phyloP scores from a whole-genome alignment of 2,888 invertebrate species.

The Hydraecia micacea region DNA sequence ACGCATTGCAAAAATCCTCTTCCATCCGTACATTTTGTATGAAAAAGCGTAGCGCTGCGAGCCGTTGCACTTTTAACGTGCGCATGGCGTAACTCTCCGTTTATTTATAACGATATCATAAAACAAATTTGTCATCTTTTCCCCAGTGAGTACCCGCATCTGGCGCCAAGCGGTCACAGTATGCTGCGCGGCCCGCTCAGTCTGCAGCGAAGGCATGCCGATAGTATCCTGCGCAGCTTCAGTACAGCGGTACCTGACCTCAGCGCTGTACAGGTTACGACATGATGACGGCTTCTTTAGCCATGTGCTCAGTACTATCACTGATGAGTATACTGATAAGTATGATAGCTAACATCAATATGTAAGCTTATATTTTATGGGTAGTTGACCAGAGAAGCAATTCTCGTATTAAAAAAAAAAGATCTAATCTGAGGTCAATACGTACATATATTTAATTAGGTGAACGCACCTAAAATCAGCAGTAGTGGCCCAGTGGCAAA shows the following conservation, averaged over 20 bases:
- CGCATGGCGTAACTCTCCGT: neutral
- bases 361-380: neutral
- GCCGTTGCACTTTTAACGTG: too few relatives aligned
- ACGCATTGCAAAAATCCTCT: neutral
- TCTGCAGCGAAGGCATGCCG: constrained; percentile 71
- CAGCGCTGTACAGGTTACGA: constrained; percentile 75
- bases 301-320: constrained; percentile 71
- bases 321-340: constrained; percentile 64
- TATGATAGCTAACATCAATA: constrained; percentile 20
- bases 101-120: neutral
- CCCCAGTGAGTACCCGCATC: constrained; percentile 89
- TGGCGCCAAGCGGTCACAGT: constrained; percentile 92
- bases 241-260: constrained; percentile 78
- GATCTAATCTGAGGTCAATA: neutral
- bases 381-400: neutral
- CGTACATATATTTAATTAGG: neutral
- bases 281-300: constrained; percentile 75
- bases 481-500: too few relatives aligned
- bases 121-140: neutral
- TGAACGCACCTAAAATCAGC: too few relatives aligned
- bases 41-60: neutral
- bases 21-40: neutral
- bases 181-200: constrained; percentile 87
- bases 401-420: neutral
- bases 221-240: constrained; percentile 66